Evolutionary conservation across 2,888 invertebrate genomes (phyloP).

Genomic region (Meganola albula): DNA sequence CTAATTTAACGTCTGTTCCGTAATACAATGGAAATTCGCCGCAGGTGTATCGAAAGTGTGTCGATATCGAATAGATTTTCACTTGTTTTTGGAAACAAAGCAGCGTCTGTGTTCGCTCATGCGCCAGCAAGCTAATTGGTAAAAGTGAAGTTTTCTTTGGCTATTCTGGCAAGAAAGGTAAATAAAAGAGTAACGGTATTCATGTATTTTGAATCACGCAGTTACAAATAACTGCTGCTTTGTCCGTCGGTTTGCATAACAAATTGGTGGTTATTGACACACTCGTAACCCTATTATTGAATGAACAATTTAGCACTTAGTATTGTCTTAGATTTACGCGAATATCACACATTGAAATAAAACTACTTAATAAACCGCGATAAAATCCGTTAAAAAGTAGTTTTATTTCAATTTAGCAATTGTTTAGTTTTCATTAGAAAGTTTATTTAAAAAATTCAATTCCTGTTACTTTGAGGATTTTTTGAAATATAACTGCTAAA

Average conservation of each 20-base stretch:
- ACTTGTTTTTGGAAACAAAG: conserved; percentile 69
- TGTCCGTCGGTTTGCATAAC: conserved; percentile 35
- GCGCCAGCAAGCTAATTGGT: conserved; percentile 63
- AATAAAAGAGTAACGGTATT: conserved; percentile 52
- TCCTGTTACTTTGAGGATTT: conserved; percentile 7
- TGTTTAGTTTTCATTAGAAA: too few species aligned
- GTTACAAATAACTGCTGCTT: conserved; percentile 12
- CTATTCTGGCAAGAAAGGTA: conserved; percentile 54
- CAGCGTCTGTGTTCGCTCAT: conserved; percentile 45
- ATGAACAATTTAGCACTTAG: conserved; percentile 30
- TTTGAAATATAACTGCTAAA: conserved; percentile 13
- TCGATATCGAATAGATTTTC: conserved; percentile 56
- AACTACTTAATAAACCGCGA: too few species aligned
- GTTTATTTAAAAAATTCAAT: conserved; percentile 35
- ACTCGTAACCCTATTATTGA: conserved; percentile 22
- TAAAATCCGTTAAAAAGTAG: too few species aligned
- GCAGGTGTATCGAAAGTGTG: conserved; percentile 48
- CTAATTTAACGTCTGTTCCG: conserved; percentile 9
- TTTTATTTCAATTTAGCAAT: too few species aligned
- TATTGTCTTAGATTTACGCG: too few species aligned
- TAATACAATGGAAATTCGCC: conserved; percentile 25
- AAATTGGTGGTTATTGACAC: conserved; percentile 24
- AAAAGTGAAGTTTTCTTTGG: conserved; percentile 68
- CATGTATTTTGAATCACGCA: conserved; percentile 45
- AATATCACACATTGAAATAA: too few species aligned